These are phyloP conservation scores for Drosophila busckii DNA, from an alignment of 1,140 invertebrate species.

Conservation along the genomic window DNA sequence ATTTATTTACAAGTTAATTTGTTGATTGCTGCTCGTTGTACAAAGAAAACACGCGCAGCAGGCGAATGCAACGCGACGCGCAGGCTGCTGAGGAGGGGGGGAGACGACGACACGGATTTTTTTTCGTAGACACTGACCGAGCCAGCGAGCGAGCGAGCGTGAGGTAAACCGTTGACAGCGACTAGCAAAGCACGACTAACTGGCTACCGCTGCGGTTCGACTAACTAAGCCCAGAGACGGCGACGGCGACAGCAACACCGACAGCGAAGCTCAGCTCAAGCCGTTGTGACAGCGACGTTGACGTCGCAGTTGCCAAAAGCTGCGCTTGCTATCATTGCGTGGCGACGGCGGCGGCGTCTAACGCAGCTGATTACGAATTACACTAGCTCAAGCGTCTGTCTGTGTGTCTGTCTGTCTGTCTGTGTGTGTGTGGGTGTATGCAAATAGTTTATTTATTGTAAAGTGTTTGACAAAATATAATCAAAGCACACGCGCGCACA, in stretches of 20 bases:
- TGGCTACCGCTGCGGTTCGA: slow-evolving; percentile 57
- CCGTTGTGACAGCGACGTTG: slow-evolving; percentile 7
- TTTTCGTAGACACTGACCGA: slow-evolving; percentile 5
- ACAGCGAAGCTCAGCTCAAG: slow-evolving; percentile 1
- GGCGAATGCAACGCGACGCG: no score
- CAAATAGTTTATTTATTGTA: no score
- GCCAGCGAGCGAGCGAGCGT: slow-evolving; percentile 22
- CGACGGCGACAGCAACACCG: slow-evolving; percentile 9
- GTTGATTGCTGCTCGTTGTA: background rate
- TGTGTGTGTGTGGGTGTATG: no score
- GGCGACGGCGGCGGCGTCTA: no score
- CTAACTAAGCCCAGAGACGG: slow-evolving; percentile 50
- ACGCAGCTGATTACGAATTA: no score
- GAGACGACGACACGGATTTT: background rate
- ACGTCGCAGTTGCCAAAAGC: slow-evolving; percentile 4
- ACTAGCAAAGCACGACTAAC: slow-evolving; percentile 72
- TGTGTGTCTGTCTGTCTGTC: no score
- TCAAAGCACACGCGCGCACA: slow-evolving; percentile 21
- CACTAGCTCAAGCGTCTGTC: no score
- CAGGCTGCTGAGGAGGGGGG: no score
- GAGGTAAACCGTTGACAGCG: slow-evolving; percentile 50
- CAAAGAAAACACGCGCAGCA: no score
- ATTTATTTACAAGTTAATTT: no score
- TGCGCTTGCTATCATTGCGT: background rate
- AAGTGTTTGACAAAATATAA: no score